These are phyloP conservation scores for Chymomyza procnemis DNA, from an alignment of 2,888 invertebrate species.

Conservation along the genomic window DNA sequence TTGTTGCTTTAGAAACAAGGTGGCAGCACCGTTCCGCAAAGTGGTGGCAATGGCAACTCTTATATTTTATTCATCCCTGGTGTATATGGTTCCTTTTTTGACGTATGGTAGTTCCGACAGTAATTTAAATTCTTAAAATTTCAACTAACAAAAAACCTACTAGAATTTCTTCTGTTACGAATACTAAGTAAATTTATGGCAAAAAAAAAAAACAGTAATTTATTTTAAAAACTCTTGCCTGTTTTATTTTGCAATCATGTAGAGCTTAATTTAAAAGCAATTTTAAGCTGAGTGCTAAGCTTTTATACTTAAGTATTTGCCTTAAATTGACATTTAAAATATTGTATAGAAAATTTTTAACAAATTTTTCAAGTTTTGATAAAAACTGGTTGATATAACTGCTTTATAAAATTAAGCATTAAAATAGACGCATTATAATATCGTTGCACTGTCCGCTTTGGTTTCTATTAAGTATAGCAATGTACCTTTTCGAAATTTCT, in stretches of 20 bases:
- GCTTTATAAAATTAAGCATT: neutral
- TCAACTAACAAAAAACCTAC: no score
- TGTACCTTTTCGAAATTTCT: constrained; percentile 47
- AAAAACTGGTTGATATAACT: neutral
- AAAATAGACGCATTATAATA: neutral
- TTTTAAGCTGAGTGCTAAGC: constrained; percentile 53
- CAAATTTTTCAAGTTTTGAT: neutral
- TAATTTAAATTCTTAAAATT: neutral
- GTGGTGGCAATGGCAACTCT: neutral
- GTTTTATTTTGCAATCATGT: neutral
- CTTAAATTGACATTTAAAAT: constrained; percentile 31
- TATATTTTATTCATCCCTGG: no score
- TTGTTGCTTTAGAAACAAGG: neutral
- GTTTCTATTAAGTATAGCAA: constrained; percentile 41
- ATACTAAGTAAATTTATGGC: no score
- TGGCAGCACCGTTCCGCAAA: neutral
- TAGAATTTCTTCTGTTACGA: no score
- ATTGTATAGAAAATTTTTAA: constrained; percentile 50
- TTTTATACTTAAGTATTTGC: constrained; percentile 20
- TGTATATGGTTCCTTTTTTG: no score
- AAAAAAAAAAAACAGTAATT: neutral
- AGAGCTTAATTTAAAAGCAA: constrained; percentile 31
- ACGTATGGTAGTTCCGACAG: neutral
- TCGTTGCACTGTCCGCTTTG: neutral
- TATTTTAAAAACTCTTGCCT: neutral